A percentile compares a stretch with the other conserved stretches of the same genome.
Evolutionary conservation across 92 coral and sea anemone species (phyloP).

Genomic region (Porites lobata): DNA sequence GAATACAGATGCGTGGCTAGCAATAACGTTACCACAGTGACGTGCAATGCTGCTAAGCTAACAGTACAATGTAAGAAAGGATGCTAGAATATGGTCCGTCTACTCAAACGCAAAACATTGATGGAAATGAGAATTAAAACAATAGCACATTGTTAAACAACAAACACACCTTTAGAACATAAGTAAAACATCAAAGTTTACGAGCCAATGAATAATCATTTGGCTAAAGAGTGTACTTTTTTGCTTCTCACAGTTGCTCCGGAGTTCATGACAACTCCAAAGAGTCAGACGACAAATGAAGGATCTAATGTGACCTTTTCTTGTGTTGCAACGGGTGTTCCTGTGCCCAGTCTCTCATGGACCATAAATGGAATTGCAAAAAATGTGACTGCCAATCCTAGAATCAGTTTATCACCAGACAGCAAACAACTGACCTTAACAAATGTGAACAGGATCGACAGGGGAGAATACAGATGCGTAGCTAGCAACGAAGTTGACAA

Average conservation of each 20-base stretch:
- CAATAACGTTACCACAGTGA: background rate
- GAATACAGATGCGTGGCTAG: conserved; percentile 19
- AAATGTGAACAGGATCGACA: conserved; percentile 29
- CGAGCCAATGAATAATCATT: no score
- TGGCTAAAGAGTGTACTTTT: no score
- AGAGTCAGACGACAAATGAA: background rate
- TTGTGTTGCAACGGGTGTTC: conserved; percentile 58
- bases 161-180: no score
- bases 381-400: background rate
- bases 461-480: conserved; percentile 38
- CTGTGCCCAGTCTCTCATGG: conserved; percentile 48
- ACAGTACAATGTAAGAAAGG: no score
- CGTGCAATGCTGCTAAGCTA: conserved; percentile 9
- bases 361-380: conserved; percentile 2
- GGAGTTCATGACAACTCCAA: no score
- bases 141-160: no score
- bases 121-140: no score
- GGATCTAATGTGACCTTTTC: conserved; percentile 28
- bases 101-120: no score
- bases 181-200: no score
- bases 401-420: background rate
- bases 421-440: conserved; percentile 5
- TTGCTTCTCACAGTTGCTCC: no score
- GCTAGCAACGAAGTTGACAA: background rate
- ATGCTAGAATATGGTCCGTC: no score